phyloP scores from a whole-genome alignment of 2,113 vertebrate genomes.

The Crotalus viridis region DNA sequence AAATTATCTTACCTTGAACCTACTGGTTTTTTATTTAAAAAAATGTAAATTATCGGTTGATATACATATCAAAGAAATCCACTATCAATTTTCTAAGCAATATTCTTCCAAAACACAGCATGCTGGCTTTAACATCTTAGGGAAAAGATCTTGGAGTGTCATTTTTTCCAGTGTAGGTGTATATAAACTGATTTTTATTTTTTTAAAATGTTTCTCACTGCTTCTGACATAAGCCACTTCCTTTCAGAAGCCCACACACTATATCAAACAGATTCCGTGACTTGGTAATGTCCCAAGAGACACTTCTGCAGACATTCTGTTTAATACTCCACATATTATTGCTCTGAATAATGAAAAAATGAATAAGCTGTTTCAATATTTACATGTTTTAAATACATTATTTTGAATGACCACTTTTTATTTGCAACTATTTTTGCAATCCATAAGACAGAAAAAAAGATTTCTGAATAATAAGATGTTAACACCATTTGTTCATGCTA shows the following conservation, averaged over 20 bases:
- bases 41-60: neutral
- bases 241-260: slow-evolving; percentile 80
- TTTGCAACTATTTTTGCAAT: neutral
- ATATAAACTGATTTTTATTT: slow-evolving; percentile 70
- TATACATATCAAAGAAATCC: neutral
- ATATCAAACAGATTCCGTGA: slow-evolving; percentile 65
- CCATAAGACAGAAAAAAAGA: neutral
- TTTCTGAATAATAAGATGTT: neutral
- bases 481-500: neutral
- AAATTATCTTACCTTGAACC: neutral
- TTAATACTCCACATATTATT: slow-evolving; percentile 50
- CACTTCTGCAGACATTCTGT: slow-evolving; percentile 55
- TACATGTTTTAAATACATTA: neutral
- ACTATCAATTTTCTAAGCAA: slow-evolving; percentile 18
- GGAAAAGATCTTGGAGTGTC: slow-evolving; percentile 72
- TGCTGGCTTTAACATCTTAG: slow-evolving; percentile 48
- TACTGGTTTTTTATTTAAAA: neutral
- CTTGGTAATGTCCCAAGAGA: slow-evolving; percentile 38
- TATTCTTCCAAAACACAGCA: slow-evolving; percentile 27
- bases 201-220: slow-evolving; percentile 66
- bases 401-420: neutral
- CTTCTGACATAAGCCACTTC: slow-evolving; percentile 82
- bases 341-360: slow-evolving; percentile 3
- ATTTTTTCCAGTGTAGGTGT: slow-evolving; percentile 96
- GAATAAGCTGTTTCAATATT: neutral